A percentile compares a stretch with the other conserved stretches of the same genome.
Evolutionary conservation across 1,140 invertebrate genomes (phyloP).

Genomic region (Pseudomyrmex flavicornis): DNA sequence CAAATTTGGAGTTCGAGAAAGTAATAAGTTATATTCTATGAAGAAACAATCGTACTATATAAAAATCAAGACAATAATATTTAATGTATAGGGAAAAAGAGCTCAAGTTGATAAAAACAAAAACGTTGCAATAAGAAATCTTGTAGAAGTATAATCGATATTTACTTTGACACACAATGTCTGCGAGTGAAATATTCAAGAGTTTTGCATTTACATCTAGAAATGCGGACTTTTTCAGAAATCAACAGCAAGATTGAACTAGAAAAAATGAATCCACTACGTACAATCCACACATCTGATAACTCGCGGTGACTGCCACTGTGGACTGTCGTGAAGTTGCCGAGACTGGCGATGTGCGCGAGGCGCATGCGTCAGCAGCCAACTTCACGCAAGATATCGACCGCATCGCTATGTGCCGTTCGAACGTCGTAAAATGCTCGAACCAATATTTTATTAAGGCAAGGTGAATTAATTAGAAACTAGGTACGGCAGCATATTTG

Average conservation of each 20-base stretch:
- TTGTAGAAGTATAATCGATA: not conserved
- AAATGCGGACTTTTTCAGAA: not conserved
- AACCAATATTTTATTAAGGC: conserved; percentile 26
- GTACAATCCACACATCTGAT: conserved; percentile 2
- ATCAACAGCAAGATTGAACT: not conserved
- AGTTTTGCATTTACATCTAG: conserved; percentile 56
- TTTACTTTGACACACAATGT: not conserved
- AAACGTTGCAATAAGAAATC: not conserved
- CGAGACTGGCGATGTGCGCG: not conserved
- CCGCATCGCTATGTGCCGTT: conserved; percentile 43
- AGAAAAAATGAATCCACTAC: conserved; percentile 20
- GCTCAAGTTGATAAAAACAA: conserved; percentile 1
- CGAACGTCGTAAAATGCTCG: conserved; percentile 45
- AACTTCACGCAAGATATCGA: conserved; percentile 67
- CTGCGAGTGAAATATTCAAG: not conserved
- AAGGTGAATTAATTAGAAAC: conserved; percentile 15
- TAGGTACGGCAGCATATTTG: too few species aligned
- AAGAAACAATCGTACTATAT: not conserved
- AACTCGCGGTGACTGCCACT: conserved; percentile 61
- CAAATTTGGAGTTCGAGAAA: not conserved
- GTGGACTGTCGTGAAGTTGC: conserved; percentile 66
- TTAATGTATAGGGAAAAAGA: not conserved
- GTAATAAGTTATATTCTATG: not conserved
- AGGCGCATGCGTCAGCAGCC: conserved; percentile 66
- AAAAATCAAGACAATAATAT: not conserved